Conservation (phyloP, 2,797 vertebrate genomes). For the Danio aesculapii region DNA sequence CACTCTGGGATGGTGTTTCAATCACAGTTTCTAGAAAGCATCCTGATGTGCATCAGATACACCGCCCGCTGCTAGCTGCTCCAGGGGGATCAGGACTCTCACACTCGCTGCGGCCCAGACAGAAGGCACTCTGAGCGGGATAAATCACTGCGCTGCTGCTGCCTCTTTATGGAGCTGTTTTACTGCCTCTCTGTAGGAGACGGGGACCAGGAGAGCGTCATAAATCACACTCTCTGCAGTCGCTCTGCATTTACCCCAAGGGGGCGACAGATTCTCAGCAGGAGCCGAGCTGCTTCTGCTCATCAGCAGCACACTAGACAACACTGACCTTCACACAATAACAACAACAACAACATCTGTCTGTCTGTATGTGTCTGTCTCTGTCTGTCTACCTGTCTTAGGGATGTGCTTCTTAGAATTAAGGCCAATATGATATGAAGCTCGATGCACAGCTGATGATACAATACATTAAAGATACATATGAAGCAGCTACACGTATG, state of each 20-base stretch:
- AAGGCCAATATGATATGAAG: too few relatives aligned
- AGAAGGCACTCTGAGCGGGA: slow-evolving; percentile 27
- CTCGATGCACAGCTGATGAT: too few relatives aligned
- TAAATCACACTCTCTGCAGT: slow-evolving; percentile 54
- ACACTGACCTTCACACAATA: slow-evolving; percentile 12
- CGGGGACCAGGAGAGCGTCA: slow-evolving; percentile 46
- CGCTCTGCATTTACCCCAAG: neutral
- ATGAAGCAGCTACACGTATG: too few relatives aligned
- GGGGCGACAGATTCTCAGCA: slow-evolving; percentile 40
- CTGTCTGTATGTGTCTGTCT: neutral
- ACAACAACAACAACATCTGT: neutral
- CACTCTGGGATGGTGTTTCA: slow-evolving; percentile 12
- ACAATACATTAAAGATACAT: too few relatives aligned
- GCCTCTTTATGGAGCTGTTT: slow-evolving; percentile 48
- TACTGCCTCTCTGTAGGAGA: slow-evolving; percentile 41
- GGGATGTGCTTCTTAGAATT: too few relatives aligned
- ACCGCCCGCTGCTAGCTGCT: slow-evolving; percentile 31
- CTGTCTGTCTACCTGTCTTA: neutral
- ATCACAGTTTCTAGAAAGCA: slow-evolving; percentile 21
- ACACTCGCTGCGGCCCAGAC: slow-evolving; percentile 42
- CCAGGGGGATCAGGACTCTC: slow-evolving; percentile 33
- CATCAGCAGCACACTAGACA: neutral
- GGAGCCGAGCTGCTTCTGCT: neutral
- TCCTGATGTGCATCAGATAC: slow-evolving; percentile 22
- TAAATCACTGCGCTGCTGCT: slow-evolving; percentile 48